Evolutionary conservation across 2,888 invertebrate species (phyloP).

Genomic region (Idaea dimidiata): DNA sequence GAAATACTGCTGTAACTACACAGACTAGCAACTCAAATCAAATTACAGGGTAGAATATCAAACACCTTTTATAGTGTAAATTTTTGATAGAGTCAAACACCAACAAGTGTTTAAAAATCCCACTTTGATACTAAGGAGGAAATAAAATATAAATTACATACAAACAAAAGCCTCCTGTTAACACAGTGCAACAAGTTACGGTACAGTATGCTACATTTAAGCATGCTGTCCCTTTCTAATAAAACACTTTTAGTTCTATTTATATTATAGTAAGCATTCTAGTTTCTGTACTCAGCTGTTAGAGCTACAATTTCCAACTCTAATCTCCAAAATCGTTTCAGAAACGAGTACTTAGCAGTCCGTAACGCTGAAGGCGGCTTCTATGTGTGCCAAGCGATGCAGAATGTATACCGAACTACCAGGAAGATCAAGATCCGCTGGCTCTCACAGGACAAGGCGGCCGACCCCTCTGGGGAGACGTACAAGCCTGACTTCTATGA

Average conservation of each 20-base stretch:
- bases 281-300: no score
- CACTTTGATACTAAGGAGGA: no score
- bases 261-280: no score
- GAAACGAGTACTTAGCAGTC: slow-evolving; percentile 94
- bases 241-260: no score
- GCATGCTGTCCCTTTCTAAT: no score
- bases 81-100: neutral
- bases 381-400: slow-evolving; percentile 93
- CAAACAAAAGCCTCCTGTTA: no score
- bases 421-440: slow-evolving; percentile 94
- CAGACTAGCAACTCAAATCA: no score
- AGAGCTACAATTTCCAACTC: neutral
- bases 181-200: no score
- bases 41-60: neutral
- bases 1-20: no score
- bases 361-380: slow-evolving; percentile 94
- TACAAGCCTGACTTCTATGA: slow-evolving; percentile 96
- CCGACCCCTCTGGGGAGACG: slow-evolving; percentile 83
- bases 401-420: slow-evolving; percentile 93
- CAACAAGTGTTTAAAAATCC: no score
- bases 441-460: slow-evolving; percentile 88
- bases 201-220: no score
- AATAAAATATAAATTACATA: no score
- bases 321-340: slow-evolving; percentile 25
- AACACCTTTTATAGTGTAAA: neutral